Percentiles rank a stretch among this genome's conserved stretches.
Evolutionary conservation across 2,797 vertebrate genomes (phyloP).

Genomic region (Cossypha polioptera): DNA sequence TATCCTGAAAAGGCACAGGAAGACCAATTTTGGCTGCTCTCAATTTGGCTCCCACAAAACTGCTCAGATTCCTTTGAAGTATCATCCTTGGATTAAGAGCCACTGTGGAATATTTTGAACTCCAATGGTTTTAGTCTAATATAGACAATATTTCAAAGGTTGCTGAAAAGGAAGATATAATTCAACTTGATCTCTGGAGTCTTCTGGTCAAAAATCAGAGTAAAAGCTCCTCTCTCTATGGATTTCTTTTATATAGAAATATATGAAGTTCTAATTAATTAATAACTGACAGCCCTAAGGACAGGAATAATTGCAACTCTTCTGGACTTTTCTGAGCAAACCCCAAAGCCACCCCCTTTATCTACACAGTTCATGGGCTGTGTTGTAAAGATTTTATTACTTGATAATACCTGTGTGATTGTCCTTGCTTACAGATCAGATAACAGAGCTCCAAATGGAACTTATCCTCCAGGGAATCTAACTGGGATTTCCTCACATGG

Average conservation of each 20-base stretch:
- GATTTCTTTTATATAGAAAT: neutral
- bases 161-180: neutral
- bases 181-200: neutral
- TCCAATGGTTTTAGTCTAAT: neutral
- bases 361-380: neutral
- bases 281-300: neutral
- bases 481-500: neutral
- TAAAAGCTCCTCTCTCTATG: neutral
- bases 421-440: conserved; percentile 16
- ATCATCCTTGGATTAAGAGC: neutral
- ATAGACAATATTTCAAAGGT: neutral
- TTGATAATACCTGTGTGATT: neutral
- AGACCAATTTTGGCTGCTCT: neutral
- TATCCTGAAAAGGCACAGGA: neutral
- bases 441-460: neutral
- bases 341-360: neutral
- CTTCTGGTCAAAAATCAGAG: neutral
- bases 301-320: neutral
- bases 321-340: conserved; percentile 2
- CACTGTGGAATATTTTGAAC: neutral
- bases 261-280: neutral
- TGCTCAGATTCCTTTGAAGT: neutral
- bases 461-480: conserved; percentile 11
- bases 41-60: neutral
- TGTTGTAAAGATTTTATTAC: conserved; percentile 29